phyloP scores from a whole-genome alignment of 2,888 invertebrate species.

The Pseudococcus longispinus region DNA sequence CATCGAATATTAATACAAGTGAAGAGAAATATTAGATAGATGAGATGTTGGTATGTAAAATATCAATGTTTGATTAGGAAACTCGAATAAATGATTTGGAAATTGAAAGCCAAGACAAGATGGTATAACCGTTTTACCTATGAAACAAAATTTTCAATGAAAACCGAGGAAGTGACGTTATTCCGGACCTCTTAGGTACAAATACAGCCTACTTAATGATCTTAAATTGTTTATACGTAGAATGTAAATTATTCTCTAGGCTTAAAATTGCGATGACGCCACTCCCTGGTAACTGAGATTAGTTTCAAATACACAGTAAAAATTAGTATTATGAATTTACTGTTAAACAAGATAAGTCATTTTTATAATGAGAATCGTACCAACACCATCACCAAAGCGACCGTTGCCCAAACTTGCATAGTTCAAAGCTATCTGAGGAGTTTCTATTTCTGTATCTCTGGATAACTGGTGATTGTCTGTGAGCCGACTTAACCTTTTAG shows the following conservation, averaged over 20 bases:
- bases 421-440: not conserved
- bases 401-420: constrained; percentile 31
- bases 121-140: constrained; percentile 4
- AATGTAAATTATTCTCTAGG: not conserved
- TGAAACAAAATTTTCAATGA: not conserved
- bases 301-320: not conserved
- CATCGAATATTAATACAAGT: not conserved
- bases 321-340: not conserved
- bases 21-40: not conserved
- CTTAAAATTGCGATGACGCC: not conserved
- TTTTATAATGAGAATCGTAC: constrained; percentile 29
- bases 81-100: not conserved
- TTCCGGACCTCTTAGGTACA: not conserved
- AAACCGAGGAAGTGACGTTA: not conserved
- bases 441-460: constrained; percentile 26
- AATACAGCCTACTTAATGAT: not conserved
- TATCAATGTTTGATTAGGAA: not conserved
- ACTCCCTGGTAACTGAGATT: constrained; percentile 3
- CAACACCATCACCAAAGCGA: constrained; percentile 26
- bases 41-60: not conserved
- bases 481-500: constrained; percentile 18
- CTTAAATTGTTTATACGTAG: not conserved
- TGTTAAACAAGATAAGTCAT: not conserved
- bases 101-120: not conserved
- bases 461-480: not conserved